A percentile compares a stretch with the other conserved stretches of the same genome.
These are phyloP conservation scores for Naso thynnoides DNA, from an alignment of 2,797 vertebrate species.

Conservation along the genomic window DNA sequence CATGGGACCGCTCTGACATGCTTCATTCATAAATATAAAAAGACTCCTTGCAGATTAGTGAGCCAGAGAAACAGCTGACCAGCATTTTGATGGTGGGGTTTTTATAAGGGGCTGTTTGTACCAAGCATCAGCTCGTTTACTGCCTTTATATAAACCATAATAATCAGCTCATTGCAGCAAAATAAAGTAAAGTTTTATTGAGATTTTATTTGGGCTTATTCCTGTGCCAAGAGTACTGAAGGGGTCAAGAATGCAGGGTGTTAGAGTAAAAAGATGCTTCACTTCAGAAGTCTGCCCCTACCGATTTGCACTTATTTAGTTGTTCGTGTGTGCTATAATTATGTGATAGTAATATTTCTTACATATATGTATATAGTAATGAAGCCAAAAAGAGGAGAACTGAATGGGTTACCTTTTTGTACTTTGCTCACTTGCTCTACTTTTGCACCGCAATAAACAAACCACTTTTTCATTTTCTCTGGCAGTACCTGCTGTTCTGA, in stretches of 20 bases:
- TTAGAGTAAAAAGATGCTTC: not conserved
- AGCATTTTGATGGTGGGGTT: conserved; percentile 12
- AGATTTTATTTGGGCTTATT: not conserved
- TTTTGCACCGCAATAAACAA: conserved; percentile 14
- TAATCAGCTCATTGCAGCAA: conserved; percentile 14
- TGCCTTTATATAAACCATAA: conserved; percentile 1
- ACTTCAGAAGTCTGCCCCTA: not conserved
- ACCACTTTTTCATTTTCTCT: conserved; percentile 48
- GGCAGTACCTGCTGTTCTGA: conserved; percentile 64
- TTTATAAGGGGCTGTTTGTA: conserved; percentile 20
- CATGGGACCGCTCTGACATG: not conserved
- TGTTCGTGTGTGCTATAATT: not conserved
- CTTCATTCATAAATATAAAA: conserved; percentile 23
- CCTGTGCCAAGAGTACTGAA: not conserved
- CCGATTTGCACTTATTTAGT: not conserved
- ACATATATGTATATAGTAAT: not conserved
- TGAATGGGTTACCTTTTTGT: not conserved
- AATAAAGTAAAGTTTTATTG: conserved; percentile 14
- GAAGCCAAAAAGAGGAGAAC: not conserved
- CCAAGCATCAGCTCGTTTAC: conserved; percentile 18
- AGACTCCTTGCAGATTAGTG: not conserved
- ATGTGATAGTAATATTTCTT: not conserved
- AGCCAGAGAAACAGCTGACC: conserved; percentile 41
- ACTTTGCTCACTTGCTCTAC: conserved; percentile 1
- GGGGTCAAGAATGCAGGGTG: not conserved